Conservation (phyloP, 2,113 vertebrate species). For the Elanus axillaris region DNA sequence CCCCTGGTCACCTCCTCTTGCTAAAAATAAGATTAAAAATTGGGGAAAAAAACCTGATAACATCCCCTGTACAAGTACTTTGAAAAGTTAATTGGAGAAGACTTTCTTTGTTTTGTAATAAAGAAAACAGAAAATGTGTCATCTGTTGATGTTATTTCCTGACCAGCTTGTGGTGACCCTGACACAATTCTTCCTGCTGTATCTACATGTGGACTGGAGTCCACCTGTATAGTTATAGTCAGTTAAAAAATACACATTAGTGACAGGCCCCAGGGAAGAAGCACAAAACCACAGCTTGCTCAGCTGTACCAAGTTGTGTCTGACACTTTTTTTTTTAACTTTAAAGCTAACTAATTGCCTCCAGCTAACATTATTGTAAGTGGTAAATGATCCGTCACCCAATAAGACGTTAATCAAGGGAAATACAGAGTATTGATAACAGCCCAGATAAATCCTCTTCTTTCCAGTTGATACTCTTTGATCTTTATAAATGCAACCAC, state of each 20-base stretch:
- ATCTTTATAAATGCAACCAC: background rate
- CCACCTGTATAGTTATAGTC: background rate
- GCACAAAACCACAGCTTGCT: background rate
- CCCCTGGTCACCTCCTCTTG: background rate
- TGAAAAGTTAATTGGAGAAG: background rate
- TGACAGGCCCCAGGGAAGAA: background rate
- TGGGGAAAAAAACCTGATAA: background rate
- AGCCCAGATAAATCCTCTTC: background rate
- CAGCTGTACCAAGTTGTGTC: background rate
- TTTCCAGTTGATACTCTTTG: background rate
- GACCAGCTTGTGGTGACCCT: background rate
- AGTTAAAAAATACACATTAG: background rate
- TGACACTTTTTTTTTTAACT: background rate
- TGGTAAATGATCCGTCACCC: background rate
- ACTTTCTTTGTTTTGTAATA: background rate
- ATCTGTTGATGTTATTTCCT: background rate
- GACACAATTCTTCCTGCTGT: background rate
- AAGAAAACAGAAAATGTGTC: background rate
- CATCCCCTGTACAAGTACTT: background rate
- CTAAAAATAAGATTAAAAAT: background rate
- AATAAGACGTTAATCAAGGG: background rate
- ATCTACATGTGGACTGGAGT: background rate
- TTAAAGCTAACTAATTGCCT: background rate
- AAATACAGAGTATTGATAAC: background rate
- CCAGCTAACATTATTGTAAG: background rate